Conservation (phyloP, 2,888 invertebrate genomes). For the Iphiclides podalirius region DNA sequence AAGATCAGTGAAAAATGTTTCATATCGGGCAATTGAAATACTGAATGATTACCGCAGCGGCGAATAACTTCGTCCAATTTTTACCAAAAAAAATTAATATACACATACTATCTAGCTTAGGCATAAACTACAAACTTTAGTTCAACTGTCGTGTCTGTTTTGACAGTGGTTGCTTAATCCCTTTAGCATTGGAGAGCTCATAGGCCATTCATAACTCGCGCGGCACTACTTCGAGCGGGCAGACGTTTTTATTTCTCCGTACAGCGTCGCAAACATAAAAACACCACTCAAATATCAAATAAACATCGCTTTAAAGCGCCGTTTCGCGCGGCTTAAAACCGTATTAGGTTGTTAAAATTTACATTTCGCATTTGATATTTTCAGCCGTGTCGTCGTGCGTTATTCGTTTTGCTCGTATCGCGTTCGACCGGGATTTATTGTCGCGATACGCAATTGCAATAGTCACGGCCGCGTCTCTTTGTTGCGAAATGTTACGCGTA, state of each 20-base stretch:
- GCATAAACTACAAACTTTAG: neutral
- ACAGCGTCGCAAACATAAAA: conserved; percentile 68
- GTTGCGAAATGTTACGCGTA: conserved; percentile 63
- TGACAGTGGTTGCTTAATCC: conserved; percentile 35
- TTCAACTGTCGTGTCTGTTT: conserved; percentile 8
- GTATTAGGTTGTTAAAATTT: conserved; percentile 78
- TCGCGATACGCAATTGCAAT: conserved; percentile 39
- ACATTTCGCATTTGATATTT: conserved; percentile 77
- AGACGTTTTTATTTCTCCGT: conserved; percentile 74
- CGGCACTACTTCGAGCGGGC: conserved; percentile 43
- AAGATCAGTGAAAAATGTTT: too few species aligned
- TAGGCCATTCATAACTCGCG: conserved; percentile 69
- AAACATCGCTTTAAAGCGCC: conserved; percentile 68
- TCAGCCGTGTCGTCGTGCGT: conserved; percentile 63
- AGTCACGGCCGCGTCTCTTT: conserved; percentile 53
- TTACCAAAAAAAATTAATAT: too few species aligned
- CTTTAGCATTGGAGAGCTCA: conserved; percentile 50
- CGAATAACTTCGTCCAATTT: too few species aligned
- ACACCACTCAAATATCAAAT: conserved; percentile 71
- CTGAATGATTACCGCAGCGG: too few species aligned
- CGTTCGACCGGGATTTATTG: conserved; percentile 58
- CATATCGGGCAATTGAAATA: too few species aligned
- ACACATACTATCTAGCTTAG: too few species aligned
- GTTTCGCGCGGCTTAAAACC: conserved; percentile 58
- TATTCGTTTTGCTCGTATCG: conserved; percentile 57